Conservation (phyloP, 2,113 vertebrate genomes). For the Ailuropoda melanoleuca region DNA sequence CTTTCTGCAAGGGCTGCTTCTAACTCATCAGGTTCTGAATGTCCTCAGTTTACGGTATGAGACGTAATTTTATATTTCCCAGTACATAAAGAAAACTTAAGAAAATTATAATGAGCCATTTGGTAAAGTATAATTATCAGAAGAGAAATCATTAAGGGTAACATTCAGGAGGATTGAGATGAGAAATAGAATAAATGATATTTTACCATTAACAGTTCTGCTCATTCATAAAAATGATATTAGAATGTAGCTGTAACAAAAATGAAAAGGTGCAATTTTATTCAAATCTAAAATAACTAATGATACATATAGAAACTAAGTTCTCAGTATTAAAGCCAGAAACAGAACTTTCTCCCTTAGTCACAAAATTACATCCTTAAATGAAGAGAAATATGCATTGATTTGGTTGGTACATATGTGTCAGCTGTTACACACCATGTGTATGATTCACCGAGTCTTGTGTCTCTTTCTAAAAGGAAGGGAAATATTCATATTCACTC, state of each 20-base stretch:
- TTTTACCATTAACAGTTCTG: background rate
- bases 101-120: background rate
- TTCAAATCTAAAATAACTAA: slow-evolving; percentile 4
- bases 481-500: background rate
- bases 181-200: background rate
- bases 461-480: background rate
- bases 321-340: background rate
- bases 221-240: background rate
- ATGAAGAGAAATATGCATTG: background rate
- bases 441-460: background rate
- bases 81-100: background rate
- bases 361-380: rapidly evolving
- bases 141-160: background rate
- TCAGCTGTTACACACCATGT: rapidly evolving
- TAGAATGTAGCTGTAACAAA: background rate
- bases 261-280: background rate
- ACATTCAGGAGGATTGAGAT: background rate
- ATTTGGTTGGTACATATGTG: background rate
- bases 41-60: background rate
- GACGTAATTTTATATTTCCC: background rate
- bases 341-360: background rate
- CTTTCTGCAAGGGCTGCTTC: background rate
- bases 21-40: background rate
- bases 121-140: background rate
- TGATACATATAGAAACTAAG: background rate